Evolutionary conservation across 2,888 invertebrate genomes (phyloP), one percentile per base, ranked within the genome.

Genomic region (Silvanus unidentatus): DNA sequence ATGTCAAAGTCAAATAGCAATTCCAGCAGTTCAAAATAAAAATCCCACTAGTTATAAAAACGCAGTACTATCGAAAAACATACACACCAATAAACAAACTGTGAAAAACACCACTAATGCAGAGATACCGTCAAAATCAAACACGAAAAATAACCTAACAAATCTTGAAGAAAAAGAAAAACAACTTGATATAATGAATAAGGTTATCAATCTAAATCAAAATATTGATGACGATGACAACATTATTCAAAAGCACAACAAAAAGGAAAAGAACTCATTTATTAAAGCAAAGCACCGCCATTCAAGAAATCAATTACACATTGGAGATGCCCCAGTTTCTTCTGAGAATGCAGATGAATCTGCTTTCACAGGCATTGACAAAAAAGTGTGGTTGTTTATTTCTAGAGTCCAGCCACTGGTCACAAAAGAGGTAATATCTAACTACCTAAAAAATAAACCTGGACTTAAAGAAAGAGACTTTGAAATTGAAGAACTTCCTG

Each of bases 401-500:
- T 35, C 35, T 6, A 9, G 35, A 35, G 35, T 35, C 9, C 9
- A 8, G 13, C 9, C 35, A 35, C 27, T 27, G 15, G 38, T 36
- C 4, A 42, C 42, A 12, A 13, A 42, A 36, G 30, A 28, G 16
- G 35, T 30, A 3, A 29, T 43, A 15, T 8, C 13, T 6, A 16
- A 28, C 28, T 30, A 43, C 27, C 38, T 43, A 16, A 6, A 29
- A 29, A 14, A 27, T 30, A 15, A 39, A 43, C 27, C 30, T 6
- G 34, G 37, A 28, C 27, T 13, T 12, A 12, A 6, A 12, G 28
- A 37, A 37, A 43, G 37, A 22, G 27, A 12, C 15, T n/a, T 35
- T 16, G 28, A 16, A 22, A 34, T 43, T 36, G 9, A 43, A 39
- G 32, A 43, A 29, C 11, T 43, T 11, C 38, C 13, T 8, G 16